Evolutionary conservation across 2,888 invertebrate species (phyloP), one percentile per base, ranked within the genome.

Genomic region (Steinernema carpocapsae): DNA sequence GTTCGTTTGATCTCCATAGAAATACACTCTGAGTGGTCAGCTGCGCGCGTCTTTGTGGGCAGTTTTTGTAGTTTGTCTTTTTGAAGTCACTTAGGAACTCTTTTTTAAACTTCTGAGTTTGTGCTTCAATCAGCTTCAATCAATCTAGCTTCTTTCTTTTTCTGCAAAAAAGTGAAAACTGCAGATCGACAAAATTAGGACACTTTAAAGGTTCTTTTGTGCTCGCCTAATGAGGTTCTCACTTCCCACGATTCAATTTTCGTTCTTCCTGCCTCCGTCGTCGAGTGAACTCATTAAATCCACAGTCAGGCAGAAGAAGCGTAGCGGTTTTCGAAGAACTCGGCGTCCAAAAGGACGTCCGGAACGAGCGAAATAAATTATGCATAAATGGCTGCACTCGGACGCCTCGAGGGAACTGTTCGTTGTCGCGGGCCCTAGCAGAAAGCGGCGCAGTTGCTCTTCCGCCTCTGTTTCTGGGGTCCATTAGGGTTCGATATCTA

Each of bases 231-330:
- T 37, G 37, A 37, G 37, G 10, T 37, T 37, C 37, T 37, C 37
- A 37, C 4, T 37, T 37, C 37, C 10, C 4, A 37, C n/a, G 10
- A 37, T 37, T 10, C 37, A 37, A 37, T 37, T 37, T 37, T 37
- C 10, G 37, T 37, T 10, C 37, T 37, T 37, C 37, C 37, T 37
- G 37, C 37, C 37, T 10, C 4, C 37, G 37, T 10, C 37, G 37
- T 10, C 3, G 37, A 10, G 64, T 32, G 64, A 64, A 64, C 64
- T 64, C 64, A 64, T 64, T 64, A 64, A 37, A 29, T n/a, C 29
- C 37, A 37, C 37, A 37, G 37, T 10, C 17, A 10, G 52, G 12
- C 17, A n/a, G 64, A 14, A n/a, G 64, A 14, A 64, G 56, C 14
- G 22, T 26, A 12, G 26, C 37, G 10, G 37, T 37, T 37, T 37